Conservation (phyloP, 2,888 invertebrate genomes). For the Leptura quadrifasciata region DNA sequence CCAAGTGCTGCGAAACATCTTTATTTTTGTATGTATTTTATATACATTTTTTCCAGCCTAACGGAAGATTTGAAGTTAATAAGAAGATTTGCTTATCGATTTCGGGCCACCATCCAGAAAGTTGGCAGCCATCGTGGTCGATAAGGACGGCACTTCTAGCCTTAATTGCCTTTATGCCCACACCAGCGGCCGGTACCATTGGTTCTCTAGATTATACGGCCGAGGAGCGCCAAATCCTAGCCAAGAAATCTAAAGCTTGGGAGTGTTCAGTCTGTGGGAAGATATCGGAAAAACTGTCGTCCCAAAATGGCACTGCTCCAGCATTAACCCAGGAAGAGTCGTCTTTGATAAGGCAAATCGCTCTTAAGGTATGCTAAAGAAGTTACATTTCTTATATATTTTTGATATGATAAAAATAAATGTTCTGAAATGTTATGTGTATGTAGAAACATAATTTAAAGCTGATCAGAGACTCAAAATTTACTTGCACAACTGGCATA, state of each 20-base stretch:
- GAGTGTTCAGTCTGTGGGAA: constrained; percentile 80
- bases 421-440: too few relatives aligned
- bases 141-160: constrained; percentile 94
- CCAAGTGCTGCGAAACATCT: too few relatives aligned
- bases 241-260: constrained; percentile 83
- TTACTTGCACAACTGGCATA: too few relatives aligned
- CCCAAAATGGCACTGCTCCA: constrained; percentile 66
- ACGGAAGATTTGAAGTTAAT: constrained; percentile 94
- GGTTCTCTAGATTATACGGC: constrained; percentile 92
- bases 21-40: too few relatives aligned
- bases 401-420: neutral
- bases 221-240: constrained; percentile 88
- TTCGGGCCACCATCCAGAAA: constrained; percentile 97
- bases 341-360: constrained; percentile 75
- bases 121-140: constrained; percentile 98
- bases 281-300: constrained; percentile 75
- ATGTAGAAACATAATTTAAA: too few relatives aligned
- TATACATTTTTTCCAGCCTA: constrained; percentile 81
- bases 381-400: neutral
- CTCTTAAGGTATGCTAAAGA: constrained; percentile 72
- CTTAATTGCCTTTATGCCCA: constrained; percentile 95
- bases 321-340: constrained; percentile 75
- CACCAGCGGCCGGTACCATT: constrained; percentile 91
- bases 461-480: too few relatives aligned
- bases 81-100: constrained; percentile 97